These are phyloP conservation scores for Tenualosa thibaudeaui DNA, from an alignment of 2,797 vertebrate genomes.

Conservation along the genomic window DNA sequence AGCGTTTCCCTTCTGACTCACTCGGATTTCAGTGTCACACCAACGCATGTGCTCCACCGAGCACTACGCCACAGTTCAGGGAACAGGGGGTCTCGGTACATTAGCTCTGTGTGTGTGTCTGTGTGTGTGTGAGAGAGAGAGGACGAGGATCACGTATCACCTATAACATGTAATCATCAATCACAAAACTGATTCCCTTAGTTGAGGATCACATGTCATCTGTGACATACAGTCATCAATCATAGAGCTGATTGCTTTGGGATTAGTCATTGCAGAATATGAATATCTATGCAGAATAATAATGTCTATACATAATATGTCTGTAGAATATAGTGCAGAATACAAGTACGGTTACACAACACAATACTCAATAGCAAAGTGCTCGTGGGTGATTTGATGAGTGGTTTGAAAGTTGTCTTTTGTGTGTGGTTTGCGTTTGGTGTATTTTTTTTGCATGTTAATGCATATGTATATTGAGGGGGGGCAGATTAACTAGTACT, in stretches of 20 bases:
- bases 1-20: constrained; percentile 15
- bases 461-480: not conserved
- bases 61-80: not conserved
- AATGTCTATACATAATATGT: too few species aligned
- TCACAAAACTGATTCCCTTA: not conserved
- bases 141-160: not conserved
- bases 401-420: not conserved
- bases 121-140: not conserved
- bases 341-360: too few species aligned
- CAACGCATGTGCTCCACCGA: not conserved
- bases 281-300: too few species aligned
- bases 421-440: not conserved
- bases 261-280: too few species aligned
- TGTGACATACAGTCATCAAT: not conserved
- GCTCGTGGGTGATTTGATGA: not conserved
- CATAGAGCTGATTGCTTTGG: not conserved
- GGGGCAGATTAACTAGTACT: not conserved
- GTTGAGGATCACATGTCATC: not conserved
- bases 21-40: constrained; percentile 21
- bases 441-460: not conserved
- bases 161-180: not conserved
- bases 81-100: not conserved
- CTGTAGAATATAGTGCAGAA: too few species aligned
- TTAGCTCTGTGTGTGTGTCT: not conserved
- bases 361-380: not conserved